Evolutionary conservation across 2,113 vertebrate species (phyloP).

Genomic region (Nipponia nippon): DNA sequence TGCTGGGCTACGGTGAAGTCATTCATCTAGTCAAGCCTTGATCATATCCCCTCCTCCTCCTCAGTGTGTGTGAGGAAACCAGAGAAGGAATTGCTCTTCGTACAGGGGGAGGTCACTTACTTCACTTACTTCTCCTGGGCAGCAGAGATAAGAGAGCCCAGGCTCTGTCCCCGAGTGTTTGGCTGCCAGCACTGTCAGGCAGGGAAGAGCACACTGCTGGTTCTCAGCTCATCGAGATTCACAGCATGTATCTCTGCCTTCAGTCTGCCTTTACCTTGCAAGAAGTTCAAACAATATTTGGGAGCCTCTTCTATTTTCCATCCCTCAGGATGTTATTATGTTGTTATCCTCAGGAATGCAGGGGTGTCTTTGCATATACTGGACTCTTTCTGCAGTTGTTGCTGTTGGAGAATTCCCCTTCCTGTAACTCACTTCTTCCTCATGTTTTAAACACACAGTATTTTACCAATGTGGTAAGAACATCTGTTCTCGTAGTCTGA

Average conservation of each 20-base stretch:
- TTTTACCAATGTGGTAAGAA: background rate
- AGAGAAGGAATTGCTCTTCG: background rate
- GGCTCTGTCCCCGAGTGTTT: background rate
- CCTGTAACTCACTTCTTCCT: background rate
- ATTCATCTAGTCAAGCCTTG: background rate
- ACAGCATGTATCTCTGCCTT: background rate
- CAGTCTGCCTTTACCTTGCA: background rate
- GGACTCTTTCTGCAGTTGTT: background rate
- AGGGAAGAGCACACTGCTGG: background rate
- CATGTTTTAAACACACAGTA: background rate
- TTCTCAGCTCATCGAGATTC: background rate
- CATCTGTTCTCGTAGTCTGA: background rate
- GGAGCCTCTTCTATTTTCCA: background rate
- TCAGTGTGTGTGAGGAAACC: background rate
- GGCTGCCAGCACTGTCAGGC: background rate
- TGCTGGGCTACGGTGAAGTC: background rate
- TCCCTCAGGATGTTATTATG: too few species aligned
- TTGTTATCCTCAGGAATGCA: background rate
- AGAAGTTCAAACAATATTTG: background rate
- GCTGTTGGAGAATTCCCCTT: background rate
- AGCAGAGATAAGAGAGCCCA: background rate
- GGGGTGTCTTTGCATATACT: background rate
- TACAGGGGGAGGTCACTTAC: background rate
- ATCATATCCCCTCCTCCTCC: background rate
- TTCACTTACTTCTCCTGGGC: background rate